Evolutionary conservation across 2,888 invertebrate genomes (phyloP), one percentile per base, ranked within the genome.

Genomic region (Monochamus alternatus): DNA sequence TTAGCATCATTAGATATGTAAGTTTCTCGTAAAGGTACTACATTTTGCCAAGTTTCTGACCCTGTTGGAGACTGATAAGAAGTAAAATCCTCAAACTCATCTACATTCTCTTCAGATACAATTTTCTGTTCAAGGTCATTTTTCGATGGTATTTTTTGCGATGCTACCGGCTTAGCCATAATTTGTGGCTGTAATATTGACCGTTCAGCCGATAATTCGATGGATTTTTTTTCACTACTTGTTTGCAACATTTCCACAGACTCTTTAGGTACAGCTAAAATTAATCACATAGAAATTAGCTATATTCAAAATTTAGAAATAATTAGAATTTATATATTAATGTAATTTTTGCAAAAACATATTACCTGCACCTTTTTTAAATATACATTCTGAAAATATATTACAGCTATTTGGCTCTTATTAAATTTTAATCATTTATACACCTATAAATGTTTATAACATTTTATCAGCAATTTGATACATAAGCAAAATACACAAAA

Each of bases 41-140:
- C 79, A 70, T 66, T 81, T 10, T 78, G 78, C 58, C 78, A 77
- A 52, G 79, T 74, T 30, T 85, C 83, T 22, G 73, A 43, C 12
- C 43, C 72, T 60, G 68, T 64, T 5, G 82, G 75, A 31, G 85
- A 88, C 83, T 90, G 90, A 83, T 90, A 90, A 67, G 90, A 89
- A 69, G 89, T 88, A 81, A 91, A 91, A 75, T 91, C 90, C 80
- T 90, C 90, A 75, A 84, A 84, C 74, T 90, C 89, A 38, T 87
- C 86, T 0, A 63, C 1, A 14, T 30, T 14, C 47, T 62, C 22
- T 31, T 71, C 52, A 8, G 30, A 30, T 2, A 31, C 38, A 62
- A 55, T 62, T 22, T 22, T 22, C 59, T 69, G 68, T 55, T 71
- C 71, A 31, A 71, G 62, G 22, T 71, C 71, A 30, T 32, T 52